These are phyloP conservation scores for Sthenelais limicola DNA, from an alignment of 2,888 invertebrate species.

Conservation along the genomic window DNA sequence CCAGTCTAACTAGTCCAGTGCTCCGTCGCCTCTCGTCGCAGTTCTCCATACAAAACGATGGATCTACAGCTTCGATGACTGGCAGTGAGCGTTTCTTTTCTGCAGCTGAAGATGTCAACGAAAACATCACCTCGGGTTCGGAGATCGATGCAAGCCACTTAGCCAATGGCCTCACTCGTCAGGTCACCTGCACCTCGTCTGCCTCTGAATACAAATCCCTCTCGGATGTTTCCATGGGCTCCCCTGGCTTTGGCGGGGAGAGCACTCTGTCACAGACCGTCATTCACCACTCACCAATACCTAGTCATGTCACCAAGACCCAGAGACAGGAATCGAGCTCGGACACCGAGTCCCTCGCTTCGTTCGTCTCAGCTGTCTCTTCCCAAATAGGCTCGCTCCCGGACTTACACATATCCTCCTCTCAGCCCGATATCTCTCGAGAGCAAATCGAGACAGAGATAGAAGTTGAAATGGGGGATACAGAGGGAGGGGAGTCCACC, in stretches of 20 bases:
- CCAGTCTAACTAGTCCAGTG: conserved; percentile 52
- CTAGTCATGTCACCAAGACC: not conserved
- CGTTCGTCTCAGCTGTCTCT: conserved; percentile 86
- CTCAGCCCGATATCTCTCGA: conserved; percentile 30
- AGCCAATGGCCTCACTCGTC: conserved; percentile 17
- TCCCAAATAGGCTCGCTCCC: conserved; percentile 73
- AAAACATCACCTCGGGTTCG: conserved; percentile 2
- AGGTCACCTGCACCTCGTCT: not conserved
- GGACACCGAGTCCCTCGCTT: conserved; percentile 64
- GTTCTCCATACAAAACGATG: conserved; percentile 47
- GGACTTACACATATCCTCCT: not conserved
- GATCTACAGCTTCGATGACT: conserved; percentile 46
- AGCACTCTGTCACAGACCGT: not conserved
- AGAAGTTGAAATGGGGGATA: conserved; percentile 28
- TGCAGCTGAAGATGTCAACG: conserved; percentile 84
- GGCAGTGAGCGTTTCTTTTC: conserved; percentile 88
- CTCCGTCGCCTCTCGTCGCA: conserved; percentile 50
- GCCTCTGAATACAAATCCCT: conserved; percentile 21
- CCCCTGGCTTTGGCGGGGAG: conserved; percentile 2
- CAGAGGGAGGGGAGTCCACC: conserved; percentile 24
- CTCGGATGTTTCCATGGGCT: conserved; percentile 12
- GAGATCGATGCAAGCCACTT: conserved; percentile 62
- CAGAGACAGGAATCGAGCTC: conserved; percentile 24
- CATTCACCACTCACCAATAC: not conserved
- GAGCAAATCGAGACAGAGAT: conserved; percentile 35